Evolutionary conservation across 2,797 vertebrate genomes (phyloP).

Genomic region (Kryptopterus vitreolus): DNA sequence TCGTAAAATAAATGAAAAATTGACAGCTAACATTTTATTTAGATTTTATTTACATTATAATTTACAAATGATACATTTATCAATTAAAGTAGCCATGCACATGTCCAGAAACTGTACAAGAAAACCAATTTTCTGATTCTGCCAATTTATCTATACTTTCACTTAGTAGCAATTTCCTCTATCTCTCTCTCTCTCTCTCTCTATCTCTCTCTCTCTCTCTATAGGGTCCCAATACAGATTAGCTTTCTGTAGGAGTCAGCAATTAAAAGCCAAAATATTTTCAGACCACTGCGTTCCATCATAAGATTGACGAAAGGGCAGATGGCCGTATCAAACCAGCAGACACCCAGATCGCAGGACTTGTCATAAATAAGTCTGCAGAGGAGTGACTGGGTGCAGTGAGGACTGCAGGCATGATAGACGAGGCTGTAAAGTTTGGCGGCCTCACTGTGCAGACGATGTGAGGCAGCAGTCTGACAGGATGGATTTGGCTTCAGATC

Average conservation of each 20-base stretch:
- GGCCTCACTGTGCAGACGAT: slow-evolving; percentile 24
- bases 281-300: slow-evolving; percentile 16
- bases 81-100: too few relatives aligned
- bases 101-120: too few relatives aligned
- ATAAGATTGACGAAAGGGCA: slow-evolving; percentile 8
- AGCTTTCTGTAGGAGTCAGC: background rate
- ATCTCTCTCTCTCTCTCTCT: background rate
- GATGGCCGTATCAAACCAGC: slow-evolving; percentile 14
- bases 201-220: background rate
- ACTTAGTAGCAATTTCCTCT: background rate
- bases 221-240: background rate
- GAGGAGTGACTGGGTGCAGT: slow-evolving; percentile 20
- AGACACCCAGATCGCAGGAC: slow-evolving; percentile 21
- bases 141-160: background rate
- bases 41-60: background rate
- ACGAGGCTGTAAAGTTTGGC: slow-evolving; percentile 41
- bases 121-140: too few relatives aligned
- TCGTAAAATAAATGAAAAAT: too few relatives aligned
- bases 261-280: slow-evolving; percentile 4
- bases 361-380: slow-evolving; percentile 40
- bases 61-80: too few relatives aligned
- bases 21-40: background rate
- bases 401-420: slow-evolving; percentile 41
- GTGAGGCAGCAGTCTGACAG: slow-evolving; percentile 24
- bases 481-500: slow-evolving; percentile 38